Evolutionary conservation across 2,113 vertebrate species (phyloP).

Genomic region (Amblyopsis rosae): DNA sequence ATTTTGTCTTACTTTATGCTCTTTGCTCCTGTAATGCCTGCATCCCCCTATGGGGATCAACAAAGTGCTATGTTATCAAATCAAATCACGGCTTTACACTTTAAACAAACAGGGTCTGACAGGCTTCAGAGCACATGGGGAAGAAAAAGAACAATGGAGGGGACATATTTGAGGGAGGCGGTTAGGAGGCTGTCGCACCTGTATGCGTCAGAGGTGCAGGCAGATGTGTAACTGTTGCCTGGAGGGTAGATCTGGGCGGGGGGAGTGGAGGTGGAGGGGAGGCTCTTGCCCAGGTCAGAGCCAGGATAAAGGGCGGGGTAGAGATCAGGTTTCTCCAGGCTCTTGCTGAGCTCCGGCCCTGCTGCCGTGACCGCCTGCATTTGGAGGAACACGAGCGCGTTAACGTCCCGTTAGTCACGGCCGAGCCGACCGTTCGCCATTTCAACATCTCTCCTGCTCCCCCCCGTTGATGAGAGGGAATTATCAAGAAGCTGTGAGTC

Average conservation of each 20-base stretch:
- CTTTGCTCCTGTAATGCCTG: no score
- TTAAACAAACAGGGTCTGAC: no score
- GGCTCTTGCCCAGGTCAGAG: slow-evolving; percentile 84
- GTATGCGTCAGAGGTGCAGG: slow-evolving; percentile 80
- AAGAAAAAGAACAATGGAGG: no score
- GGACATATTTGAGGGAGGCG: no score
- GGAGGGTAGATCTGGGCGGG: slow-evolving; percentile 83
- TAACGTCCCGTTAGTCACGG: neutral
- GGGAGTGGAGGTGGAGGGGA: slow-evolving; percentile 80
- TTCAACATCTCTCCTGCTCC: no score
- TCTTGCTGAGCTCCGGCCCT: slow-evolving; percentile 82
- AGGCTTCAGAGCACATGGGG: no score
- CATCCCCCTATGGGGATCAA: no score
- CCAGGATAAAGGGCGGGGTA: slow-evolving; percentile 65
- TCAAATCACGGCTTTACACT: no score
- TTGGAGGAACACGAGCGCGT: slow-evolving; percentile 54
- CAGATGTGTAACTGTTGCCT: slow-evolving; percentile 79
- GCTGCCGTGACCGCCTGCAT: slow-evolving; percentile 80
- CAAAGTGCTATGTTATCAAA: neutral
- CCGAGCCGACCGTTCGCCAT: no score
- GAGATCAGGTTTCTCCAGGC: slow-evolving; percentile 80
- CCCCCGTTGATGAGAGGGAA: no score
- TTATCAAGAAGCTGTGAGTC: no score
- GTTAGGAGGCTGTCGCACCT: slow-evolving; percentile 70
- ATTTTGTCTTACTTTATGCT: no score